phyloP scores from a whole-genome alignment of 2,113 vertebrate genomes.

The Phodopus roborovskii region DNA sequence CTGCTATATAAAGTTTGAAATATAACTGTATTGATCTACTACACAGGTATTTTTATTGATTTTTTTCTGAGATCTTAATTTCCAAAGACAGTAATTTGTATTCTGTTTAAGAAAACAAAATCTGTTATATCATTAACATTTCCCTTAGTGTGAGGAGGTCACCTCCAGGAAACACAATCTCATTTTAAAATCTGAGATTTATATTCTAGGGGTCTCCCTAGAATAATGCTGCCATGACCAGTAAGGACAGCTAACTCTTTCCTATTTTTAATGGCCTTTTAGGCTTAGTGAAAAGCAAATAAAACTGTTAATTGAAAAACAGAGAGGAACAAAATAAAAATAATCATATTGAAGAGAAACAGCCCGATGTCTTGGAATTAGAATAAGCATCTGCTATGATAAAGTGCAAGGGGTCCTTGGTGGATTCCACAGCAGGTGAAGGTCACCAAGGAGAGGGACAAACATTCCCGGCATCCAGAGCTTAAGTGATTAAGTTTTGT shows the following conservation, averaged over 20 bases:
- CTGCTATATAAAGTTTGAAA: background rate
- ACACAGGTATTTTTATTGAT: background rate
- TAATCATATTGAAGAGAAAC: background rate
- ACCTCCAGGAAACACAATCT: background rate
- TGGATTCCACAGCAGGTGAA: too few relatives aligned
- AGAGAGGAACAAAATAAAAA: background rate
- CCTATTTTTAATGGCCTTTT: background rate
- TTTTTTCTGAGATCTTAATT: conserved; percentile 3
- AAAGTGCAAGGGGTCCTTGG: too few relatives aligned
- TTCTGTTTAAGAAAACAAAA: conserved; percentile 11
- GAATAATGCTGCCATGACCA: background rate
- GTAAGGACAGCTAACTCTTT: background rate
- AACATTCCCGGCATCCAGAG: too few relatives aligned
- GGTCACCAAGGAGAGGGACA: too few relatives aligned
- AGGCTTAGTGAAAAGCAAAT: conserved; percentile 33
- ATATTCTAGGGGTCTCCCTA: background rate
- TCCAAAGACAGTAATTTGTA: conserved; percentile 39
- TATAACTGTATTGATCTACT: background rate
- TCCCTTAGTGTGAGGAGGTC: background rate
- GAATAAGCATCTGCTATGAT: background rate
- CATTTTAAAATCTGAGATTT: background rate
- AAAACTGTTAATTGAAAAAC: conserved; percentile 48
- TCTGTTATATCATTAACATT: background rate
- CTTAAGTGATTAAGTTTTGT: too few relatives aligned
- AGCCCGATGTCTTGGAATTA: background rate